A percentile compares a stretch with the other conserved stretches of the same genome.
phyloP scores from a whole-genome alignment of 2,888 invertebrate species.

The Scaptodrosophila latifasciaeformis region DNA sequence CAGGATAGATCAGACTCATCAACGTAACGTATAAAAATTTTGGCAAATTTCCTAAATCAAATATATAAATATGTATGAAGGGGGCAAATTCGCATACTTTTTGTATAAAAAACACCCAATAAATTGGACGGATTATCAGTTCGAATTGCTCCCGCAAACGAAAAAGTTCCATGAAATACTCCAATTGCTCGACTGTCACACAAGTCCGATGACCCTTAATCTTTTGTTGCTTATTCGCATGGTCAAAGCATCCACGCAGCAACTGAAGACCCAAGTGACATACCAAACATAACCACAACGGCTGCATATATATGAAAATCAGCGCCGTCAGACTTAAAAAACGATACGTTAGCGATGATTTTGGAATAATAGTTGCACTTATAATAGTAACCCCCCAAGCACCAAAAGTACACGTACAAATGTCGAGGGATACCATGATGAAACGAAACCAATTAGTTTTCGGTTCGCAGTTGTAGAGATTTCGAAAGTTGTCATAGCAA shows the following conservation, averaged over 20 bases:
- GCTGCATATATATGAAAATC: constrained; percentile 34
- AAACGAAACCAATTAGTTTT: constrained; percentile 33
- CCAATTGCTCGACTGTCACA: constrained; percentile 3
- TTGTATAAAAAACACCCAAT: constrained; percentile 1
- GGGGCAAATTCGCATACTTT: background rate
- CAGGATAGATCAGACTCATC: constrained; percentile 4
- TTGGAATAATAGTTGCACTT: no score
- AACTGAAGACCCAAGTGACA: constrained; percentile 30
- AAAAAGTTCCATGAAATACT: constrained; percentile 29
- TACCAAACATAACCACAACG: constrained; percentile 19
- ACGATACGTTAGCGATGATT: no score
- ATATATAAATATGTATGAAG: constrained; percentile 24
- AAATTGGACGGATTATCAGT: constrained; percentile 33
- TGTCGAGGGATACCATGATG: no score
- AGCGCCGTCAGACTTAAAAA: background rate
- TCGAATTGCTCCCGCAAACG: constrained; percentile 29
- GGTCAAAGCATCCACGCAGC: constrained; percentile 24
- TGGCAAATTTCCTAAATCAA: background rate
- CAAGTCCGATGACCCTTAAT: background rate
- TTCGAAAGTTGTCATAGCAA: constrained; percentile 1
- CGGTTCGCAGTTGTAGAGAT: constrained; percentile 14
- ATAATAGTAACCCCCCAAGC: no score
- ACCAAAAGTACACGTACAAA: no score
- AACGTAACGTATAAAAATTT: rapidly evolving
- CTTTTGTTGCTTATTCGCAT: background rate